Conservation (phyloP, 2,797 vertebrate species). For the Lateolabrax maculatus region DNA sequence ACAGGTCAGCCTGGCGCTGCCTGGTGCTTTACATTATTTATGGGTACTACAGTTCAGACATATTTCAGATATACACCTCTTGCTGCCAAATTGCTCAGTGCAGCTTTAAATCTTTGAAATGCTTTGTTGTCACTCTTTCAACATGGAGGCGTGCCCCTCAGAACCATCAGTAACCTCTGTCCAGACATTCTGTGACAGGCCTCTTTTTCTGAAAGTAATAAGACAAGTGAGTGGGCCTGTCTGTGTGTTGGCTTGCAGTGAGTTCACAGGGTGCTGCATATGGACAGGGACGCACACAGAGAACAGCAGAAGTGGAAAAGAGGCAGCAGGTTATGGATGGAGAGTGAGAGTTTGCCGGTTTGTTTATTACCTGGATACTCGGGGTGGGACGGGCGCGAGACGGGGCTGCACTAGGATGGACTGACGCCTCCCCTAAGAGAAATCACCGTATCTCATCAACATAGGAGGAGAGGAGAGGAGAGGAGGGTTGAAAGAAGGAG, state of each 20-base stretch:
- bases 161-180: conserved; percentile 15
- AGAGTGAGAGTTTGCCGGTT: conserved; percentile 81
- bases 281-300: conserved; percentile 79
- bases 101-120: conserved; percentile 30
- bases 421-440: conserved; percentile 92
- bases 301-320: conserved; percentile 71
- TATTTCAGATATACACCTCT: background rate
- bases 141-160: conserved; percentile 3
- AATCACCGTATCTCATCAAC: conserved; percentile 92
- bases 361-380: conserved; percentile 89
- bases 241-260: conserved; percentile 59
- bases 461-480: conserved; percentile 74
- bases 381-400: conserved; percentile 87
- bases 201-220: conserved; percentile 22
- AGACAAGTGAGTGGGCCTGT: conserved; percentile 31
- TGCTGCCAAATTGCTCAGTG: background rate
- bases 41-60: background rate
- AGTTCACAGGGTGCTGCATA: conserved; percentile 62
- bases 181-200: conserved; percentile 48
- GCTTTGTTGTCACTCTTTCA: conserved; percentile 49
- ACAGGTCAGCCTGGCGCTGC: background rate
- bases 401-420: conserved; percentile 92
- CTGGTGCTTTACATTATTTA: conserved; percentile 19
- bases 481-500: conserved; percentile 50
- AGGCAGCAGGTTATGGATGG: conserved; percentile 78